A percentile compares a stretch with the other conserved stretches of the same genome.
phyloP scores from a whole-genome alignment of 2,888 invertebrate species.

The Cheilosia scutellata region DNA sequence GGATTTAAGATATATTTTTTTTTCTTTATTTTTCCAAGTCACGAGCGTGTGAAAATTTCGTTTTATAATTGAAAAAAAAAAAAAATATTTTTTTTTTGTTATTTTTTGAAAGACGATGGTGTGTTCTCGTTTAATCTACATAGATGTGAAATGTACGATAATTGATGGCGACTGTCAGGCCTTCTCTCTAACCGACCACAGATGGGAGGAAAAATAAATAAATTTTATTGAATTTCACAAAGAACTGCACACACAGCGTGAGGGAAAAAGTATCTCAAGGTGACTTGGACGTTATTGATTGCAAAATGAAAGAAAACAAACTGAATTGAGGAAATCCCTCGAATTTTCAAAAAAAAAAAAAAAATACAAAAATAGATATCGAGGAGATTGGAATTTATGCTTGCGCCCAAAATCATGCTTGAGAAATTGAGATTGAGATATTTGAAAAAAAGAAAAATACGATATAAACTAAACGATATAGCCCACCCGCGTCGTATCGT shows the following conservation, averaged over 20 bases:
- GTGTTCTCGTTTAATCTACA: conserved; percentile 33
- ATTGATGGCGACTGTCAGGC: conserved; percentile 32
- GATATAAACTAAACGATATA: not conserved
- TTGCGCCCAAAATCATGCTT: conserved; percentile 54
- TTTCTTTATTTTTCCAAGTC: conserved; percentile 34
- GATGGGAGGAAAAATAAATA: conserved; percentile 15
- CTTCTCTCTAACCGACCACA: not conserved
- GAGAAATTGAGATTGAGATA: not conserved
- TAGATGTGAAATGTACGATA: conserved; percentile 13
- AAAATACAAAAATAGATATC: conserved; percentile 35
- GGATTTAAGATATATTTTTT: conserved; percentile 34
- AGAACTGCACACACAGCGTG: conserved; percentile 22
- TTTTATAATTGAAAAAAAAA: conserved; percentile 17
- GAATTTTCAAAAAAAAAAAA: conserved; percentile 14
- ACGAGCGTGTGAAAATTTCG: conserved; percentile 60
- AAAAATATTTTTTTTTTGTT: not conserved
- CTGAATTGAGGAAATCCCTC: conserved; percentile 22
- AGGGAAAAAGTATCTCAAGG: conserved; percentile 56
- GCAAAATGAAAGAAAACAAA: conserved; percentile 22
- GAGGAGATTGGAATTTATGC: not conserved
- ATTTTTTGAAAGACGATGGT: conserved; percentile 8
- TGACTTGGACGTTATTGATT: conserved; percentile 31
- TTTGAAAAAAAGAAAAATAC: not conserved
- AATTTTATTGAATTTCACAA: conserved; percentile 29
- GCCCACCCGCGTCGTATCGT: not conserved